Base-by-base conservation (phyloP, 2,888 invertebrate genomes). In the Ectemnius continuus region DNA sequence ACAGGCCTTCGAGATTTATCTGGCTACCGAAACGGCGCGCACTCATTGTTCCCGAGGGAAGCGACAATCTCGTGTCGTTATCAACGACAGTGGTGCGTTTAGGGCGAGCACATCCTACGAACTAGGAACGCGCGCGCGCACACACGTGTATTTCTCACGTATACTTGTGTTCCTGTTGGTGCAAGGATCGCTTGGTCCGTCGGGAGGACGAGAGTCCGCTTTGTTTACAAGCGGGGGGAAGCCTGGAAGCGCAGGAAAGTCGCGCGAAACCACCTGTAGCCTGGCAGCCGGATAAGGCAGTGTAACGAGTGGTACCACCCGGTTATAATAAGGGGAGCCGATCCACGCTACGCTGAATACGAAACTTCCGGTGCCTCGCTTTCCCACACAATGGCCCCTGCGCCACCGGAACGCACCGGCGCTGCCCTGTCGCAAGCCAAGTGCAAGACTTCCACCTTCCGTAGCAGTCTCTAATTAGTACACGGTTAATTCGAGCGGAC, bases 271-370 rank as follows among this genome's bases (percentile, higher is more conserved):
- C 72, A 73, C 66, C 73, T 69, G 72, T 68, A 69, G 66, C 64
- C 56, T 47, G 48, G 46, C 46, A 52, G 74, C 81, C 76, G 81
- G 81, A 75, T 81, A 79, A 81, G 73, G 75, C 28, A 45, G 52
- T 68, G 59, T 65, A 64, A 75, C 75, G 60, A 71, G 66, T 61
- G 67, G 78, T 68, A 47, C 47, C 67, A 59, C 76, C 57, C 67
- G 63, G 67, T 82, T 76, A 77, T 85, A 84, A 84, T 81, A 84
- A 82, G 80, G 76, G 78, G 72, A 61, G 57, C 71, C 26, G 66
- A 73, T 74, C 78, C 83, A 84, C 80, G 84, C 67, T 81, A 83
- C 73, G 76, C 57, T 85, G 85, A 81, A 77, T 85, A 80, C 75
- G 76, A 76, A 79, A 73, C 75, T 73, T 80, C 78, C 78, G 73